Percentiles rank a stretch among this genome's conserved stretches.
Evolutionary conservation across 2,113 vertebrate genomes (phyloP).

Genomic region (Phodopus roborovskii): DNA sequence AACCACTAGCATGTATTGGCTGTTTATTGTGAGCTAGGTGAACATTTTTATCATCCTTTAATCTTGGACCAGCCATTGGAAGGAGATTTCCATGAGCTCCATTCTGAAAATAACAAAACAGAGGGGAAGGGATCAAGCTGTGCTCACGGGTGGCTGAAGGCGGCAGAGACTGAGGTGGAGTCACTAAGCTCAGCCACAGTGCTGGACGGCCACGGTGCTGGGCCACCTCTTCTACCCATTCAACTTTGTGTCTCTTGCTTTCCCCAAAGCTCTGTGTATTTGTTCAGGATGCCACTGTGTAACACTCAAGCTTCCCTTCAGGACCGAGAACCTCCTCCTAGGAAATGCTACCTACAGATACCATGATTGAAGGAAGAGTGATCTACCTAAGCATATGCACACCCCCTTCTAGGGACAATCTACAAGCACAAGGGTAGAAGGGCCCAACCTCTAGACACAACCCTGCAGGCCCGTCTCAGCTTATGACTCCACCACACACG

Average conservation of each 20-base stretch:
- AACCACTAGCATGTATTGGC: background rate
- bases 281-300: background rate
- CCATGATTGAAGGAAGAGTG: background rate
- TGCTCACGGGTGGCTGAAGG: background rate
- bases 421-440: background rate
- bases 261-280: background rate
- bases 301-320: background rate
- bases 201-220: too few species aligned
- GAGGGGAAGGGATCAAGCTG: background rate
- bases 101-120: slow-evolving; percentile 11
- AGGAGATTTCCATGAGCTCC: background rate
- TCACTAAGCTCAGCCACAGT: background rate
- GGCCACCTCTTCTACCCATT: background rate
- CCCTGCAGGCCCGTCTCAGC: background rate
- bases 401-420: background rate
- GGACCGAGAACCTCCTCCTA: background rate
- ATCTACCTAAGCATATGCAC: background rate
- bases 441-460: background rate
- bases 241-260: background rate
- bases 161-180: background rate
- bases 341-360: background rate
- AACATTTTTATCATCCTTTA: background rate
- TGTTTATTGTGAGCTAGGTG: background rate
- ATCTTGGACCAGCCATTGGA: background rate
- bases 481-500: background rate